Base-by-base conservation (phyloP, 2,888 invertebrate species). In the Machimus rusticus region DNA sequence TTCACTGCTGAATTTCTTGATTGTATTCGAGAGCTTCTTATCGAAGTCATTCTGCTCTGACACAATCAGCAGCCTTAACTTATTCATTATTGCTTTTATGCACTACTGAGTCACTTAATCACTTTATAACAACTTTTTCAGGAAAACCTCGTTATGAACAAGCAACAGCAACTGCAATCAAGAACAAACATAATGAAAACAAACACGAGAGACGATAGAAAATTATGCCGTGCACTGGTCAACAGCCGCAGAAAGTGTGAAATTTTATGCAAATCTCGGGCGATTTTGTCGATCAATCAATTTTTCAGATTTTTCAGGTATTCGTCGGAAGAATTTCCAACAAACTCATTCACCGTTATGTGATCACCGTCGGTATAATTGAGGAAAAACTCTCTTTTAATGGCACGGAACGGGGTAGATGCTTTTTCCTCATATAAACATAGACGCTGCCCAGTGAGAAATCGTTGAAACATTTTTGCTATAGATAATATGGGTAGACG, bases 1-100 rank as follows among this genome's bases (percentile, higher is more conserved):
- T 87, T 89, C 89, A 86, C 89, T 89, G 55, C 88, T 89, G 76
- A 89, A 89, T 79, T 89, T 89, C 86, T 89, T 89, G 31, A 89
- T 89, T 77, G 87, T 88, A 39, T 77, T 88, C 8, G 89, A 87
- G 16, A 89, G 87, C 87, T 86, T 89, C 74, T 89, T 89, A 57
- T 89, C 89, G 66, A 89, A 88, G 78, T 89, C 89, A 84, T 87
- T 88, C 79, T 89, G 89, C 74, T 89, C 89, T n/a, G 89, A 87
- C 8, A 88, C 88, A 31, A 89, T 89, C 57, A 89, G 86, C 78
- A 89, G 76, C 82, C 86, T 43, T n/a, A 89, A 87, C 76, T 88
- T 88, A 86, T 89, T 89, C 89, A 89, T 34, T 39, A 12, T 57
- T 82, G 14, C 19, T 37, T 34, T 57, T 82, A 14, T 9, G 28